These are phyloP conservation scores for Orthosia cruda DNA, from an alignment of 2,888 invertebrate genomes.

Conservation along the genomic window DNA sequence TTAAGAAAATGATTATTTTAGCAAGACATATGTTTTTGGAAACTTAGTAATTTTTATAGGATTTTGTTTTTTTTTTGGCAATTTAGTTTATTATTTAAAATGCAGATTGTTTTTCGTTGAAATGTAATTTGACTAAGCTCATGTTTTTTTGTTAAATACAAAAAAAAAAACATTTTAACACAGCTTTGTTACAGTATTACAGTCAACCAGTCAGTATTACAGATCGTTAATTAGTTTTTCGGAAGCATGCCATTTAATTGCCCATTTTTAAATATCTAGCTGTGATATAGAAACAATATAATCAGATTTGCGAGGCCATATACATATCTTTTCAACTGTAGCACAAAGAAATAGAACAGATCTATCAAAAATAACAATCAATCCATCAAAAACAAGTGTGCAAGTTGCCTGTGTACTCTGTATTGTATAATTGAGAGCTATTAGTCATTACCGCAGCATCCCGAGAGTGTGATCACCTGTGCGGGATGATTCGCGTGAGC, in stretches of 20 bases:
- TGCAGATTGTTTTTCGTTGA: too few relatives aligned
- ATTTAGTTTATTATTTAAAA: too few relatives aligned
- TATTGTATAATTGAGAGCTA: slow-evolving; percentile 40
- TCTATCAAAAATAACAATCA: slow-evolving; percentile 31
- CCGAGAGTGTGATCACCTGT: slow-evolving; percentile 46
- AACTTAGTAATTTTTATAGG: too few relatives aligned
- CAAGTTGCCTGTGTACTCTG: slow-evolving; percentile 7
- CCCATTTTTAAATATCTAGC: neutral
- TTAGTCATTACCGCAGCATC: slow-evolving; percentile 41
- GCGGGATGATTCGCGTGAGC: slow-evolving; percentile 24
- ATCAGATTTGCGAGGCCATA: neutral
- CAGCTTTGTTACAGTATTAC: too few relatives aligned
- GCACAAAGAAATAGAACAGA: slow-evolving; percentile 41
- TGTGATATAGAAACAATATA: neutral
- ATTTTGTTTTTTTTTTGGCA: too few relatives aligned
- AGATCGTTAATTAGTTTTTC: too few relatives aligned
- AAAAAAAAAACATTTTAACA: too few relatives aligned
- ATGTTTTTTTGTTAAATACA: too few relatives aligned
- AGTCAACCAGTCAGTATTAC: too few relatives aligned
- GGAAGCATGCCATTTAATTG: neutral
- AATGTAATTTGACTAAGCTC: too few relatives aligned
- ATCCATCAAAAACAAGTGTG: slow-evolving; percentile 12
- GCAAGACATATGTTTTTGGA: too few relatives aligned
- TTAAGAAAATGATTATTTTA: too few relatives aligned
- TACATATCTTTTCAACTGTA: neutral